Conservation (phyloP, 1,140 invertebrate genomes). For the Brachionus asplanchnoidis region DNA sequence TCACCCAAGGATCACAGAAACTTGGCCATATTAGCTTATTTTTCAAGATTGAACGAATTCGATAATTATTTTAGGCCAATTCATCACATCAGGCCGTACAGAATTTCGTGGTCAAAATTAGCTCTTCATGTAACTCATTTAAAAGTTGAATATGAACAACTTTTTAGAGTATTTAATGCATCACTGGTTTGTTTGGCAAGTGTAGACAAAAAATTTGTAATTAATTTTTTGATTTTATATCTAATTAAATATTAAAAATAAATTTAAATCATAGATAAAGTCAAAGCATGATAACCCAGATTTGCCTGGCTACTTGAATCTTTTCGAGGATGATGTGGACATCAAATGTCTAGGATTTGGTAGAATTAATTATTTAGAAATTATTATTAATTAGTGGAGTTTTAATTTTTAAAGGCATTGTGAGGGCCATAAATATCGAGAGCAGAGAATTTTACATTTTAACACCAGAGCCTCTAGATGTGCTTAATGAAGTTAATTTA, state of each 20-base stretch:
- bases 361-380: slow-evolving; percentile 37
- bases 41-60: slow-evolving; percentile 43
- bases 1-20: slow-evolving; percentile 45
- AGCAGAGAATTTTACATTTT: slow-evolving; percentile 47
- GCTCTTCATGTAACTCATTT: slow-evolving; percentile 48
- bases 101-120: slow-evolving; percentile 48
- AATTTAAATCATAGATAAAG: not conserved
- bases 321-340: slow-evolving; percentile 45
- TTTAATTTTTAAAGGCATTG: slow-evolving; percentile 46
- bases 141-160: slow-evolving; percentile 44
- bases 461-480: slow-evolving; percentile 45
- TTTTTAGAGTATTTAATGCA: slow-evolving; percentile 51
- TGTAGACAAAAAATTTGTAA: slow-evolving; percentile 46
- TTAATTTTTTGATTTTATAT: not conserved
- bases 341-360: slow-evolving; percentile 49
- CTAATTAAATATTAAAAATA: not conserved
- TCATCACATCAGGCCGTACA: slow-evolving; percentile 45
- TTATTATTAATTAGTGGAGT: not conserved
- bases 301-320: slow-evolving; percentile 40
- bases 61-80: slow-evolving; percentile 42
- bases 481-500: slow-evolving; percentile 47
- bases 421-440: slow-evolving; percentile 47
- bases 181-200: slow-evolving; percentile 51
- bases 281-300: not conserved
- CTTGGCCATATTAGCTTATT: slow-evolving; percentile 46